These are phyloP conservation scores for Eulemur rufifrons DNA, from an alignment of 2,113 vertebrate species.

Conservation along the genomic window DNA sequence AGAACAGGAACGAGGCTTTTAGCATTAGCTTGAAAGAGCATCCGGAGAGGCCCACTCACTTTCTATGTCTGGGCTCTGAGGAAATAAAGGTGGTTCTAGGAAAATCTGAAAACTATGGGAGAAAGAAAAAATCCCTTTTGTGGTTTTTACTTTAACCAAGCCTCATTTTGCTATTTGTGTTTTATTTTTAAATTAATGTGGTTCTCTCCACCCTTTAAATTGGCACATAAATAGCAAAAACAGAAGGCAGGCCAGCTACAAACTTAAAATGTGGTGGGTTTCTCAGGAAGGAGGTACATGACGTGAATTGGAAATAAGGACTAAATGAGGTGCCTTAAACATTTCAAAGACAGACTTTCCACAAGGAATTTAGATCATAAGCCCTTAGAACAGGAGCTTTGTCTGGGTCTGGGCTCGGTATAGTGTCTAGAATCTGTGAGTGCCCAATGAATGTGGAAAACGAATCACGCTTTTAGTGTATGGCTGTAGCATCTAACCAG, in stretches of 20 bases:
- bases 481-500: background rate
- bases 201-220: conserved; percentile 67
- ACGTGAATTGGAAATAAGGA: conserved; percentile 61
- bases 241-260: conserved; percentile 61
- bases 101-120: conserved; percentile 73
- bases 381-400: conserved; percentile 38
- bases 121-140: conserved; percentile 56
- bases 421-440: background rate
- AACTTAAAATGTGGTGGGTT: conserved; percentile 60
- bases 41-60: conserved; percentile 29
- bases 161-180: conserved; percentile 68
- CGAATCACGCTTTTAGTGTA: background rate
- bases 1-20: background rate
- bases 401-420: conserved; percentile 28
- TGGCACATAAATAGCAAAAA: conserved; percentile 71
- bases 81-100: conserved; percentile 73
- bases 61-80: conserved; percentile 67
- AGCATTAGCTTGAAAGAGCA: conserved; percentile 32
- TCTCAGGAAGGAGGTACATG: conserved; percentile 64
- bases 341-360: conserved; percentile 65
- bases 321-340: conserved; percentile 58
- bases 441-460: background rate
- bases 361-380: conserved; percentile 64
- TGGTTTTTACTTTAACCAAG: conserved; percentile 68
- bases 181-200: conserved; percentile 77